Conservation (phyloP, 2,888 invertebrate species). For the Hirtodrosophila alboralis region DNA sequence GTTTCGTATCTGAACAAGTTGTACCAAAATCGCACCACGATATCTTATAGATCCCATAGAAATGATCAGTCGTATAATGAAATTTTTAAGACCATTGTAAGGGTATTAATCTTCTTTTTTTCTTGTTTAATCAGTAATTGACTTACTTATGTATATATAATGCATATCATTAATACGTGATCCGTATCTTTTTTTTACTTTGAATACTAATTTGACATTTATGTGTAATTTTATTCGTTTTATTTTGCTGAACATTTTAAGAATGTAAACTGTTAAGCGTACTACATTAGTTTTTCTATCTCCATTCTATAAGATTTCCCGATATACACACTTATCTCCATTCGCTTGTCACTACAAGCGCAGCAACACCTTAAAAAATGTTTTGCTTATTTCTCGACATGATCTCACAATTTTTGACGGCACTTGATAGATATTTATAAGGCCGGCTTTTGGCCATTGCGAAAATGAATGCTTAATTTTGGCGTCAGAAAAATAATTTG, state of each 20-base stretch:
- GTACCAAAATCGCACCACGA: no score
- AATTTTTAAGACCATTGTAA: no score
- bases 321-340: slow-evolving; percentile 38
- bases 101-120: no score
- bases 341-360: slow-evolving; percentile 67
- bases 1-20: no score
- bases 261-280: slow-evolving; percentile 26
- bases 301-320: slow-evolving; percentile 32
- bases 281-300: slow-evolving; percentile 36
- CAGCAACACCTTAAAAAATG: slow-evolving; percentile 69
- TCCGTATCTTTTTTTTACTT: slow-evolving; percentile 24
- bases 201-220: slow-evolving; percentile 61
- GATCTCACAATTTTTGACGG: slow-evolving; percentile 44
- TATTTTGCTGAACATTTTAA: slow-evolving; percentile 19
- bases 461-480: slow-evolving; percentile 76
- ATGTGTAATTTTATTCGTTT: slow-evolving; percentile 44
- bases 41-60: no score
- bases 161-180: slow-evolving; percentile 38
- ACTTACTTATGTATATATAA: slow-evolving; percentile 48
- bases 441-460: slow-evolving; percentile 48
- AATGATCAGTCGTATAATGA: no score
- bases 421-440: slow-evolving; percentile 60
- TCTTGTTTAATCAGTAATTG: slow-evolving; percentile 55
- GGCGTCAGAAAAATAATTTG: slow-evolving; percentile 74
- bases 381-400: slow-evolving; percentile 58